Base-by-base conservation (phyloP, 2,888 invertebrate species). In the Synergus laeviventris region DNA sequence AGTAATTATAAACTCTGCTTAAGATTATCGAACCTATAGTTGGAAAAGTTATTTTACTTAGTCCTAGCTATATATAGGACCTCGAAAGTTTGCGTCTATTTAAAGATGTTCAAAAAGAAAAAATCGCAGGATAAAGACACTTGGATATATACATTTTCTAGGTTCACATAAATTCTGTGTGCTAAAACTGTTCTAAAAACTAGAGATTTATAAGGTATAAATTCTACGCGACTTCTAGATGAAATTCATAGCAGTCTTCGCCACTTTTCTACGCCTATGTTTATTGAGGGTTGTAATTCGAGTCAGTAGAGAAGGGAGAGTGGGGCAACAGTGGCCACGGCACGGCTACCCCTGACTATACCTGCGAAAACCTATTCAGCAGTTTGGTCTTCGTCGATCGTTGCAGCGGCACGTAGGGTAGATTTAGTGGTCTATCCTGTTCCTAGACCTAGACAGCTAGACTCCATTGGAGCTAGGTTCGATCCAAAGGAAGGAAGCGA, bases 291-390 rank as follows among this genome's bases (percentile, higher is more conserved):
- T 86, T 87, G 89, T 86, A 89, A 89, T 87, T 86, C 84, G 87
- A 89, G 86, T 86, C 84, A 74, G 82, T 74, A 74, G 79, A 78
- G 76, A 73, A 76, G 77, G 75, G 76, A 76, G 83, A 83, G 85
- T 82, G 85, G 85, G 86, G 84, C 82, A 85, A 84, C 75, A 86
- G 84, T 84, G 82, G 86, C 85, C 82, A 86, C n/a, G n/a, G n/a
- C n/a, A n/a, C n/a, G n/a, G n/a, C n/a, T n/a, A n/a, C n/a, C 87
- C 86, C 85, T 85, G 85, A 81, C 79, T 82, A 84, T 90, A 90
- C 90, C 90, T 90, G 89, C 87, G 84, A 87, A 87, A 88, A 85
- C 85, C 86, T 86, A 88, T 87, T 87, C 86, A 84, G 84, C 86
- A 84, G 84, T 73, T 45, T 66, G 3, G 9, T 73, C 76, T 36